Base-by-base conservation (phyloP, 2,797 vertebrate species). In the Amphiprion clarkii region DNA sequence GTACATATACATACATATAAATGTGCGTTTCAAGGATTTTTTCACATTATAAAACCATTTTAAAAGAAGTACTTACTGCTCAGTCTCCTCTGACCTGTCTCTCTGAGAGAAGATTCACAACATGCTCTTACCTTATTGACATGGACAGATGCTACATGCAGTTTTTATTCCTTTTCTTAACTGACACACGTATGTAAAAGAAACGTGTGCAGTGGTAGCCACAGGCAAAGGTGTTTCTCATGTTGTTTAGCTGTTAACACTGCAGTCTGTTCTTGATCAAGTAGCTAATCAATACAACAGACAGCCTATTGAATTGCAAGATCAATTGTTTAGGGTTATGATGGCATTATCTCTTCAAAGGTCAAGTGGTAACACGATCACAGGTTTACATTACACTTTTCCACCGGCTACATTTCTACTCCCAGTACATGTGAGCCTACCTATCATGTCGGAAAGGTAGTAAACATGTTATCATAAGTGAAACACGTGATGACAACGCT, bases 71-170 rank as follows among this genome's bases (percentile, higher is more conserved):
- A 91, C 87, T 89, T 86, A 88, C 87, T 67, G 68, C 14, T 19
- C 51, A 56, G 58, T 62, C 58, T 78, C 33, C 53, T 79, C 33
- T 86, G 70, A 56, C 25, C 46, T 71, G 36, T 59, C 49, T 54
- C 31, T 84, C 61, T 72, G 53, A 51, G 65, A 64, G 33, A 74
- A 55, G 57, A 71, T 78, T 78, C 52, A 58, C 51, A 82, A 64
- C 82, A 87, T 86, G 81, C 84, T 80, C 84, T 89, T 92, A 90
- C 86, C 88, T 91, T 71, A 40, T 12, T 51, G 44, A 70, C 33
- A 51, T 40, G 27, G 78, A 49, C 12, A 3, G 21, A 66, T 3
- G 27, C 64, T 54, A 25, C 82, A 84, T 72, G 74, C 71, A 55
- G 29, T 19, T 66, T 49, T 59, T n/a, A 39, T 40, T 27, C 16